Conservation (phyloP, 2,797 vertebrate species). For the Labroides dimidiatus region DNA sequence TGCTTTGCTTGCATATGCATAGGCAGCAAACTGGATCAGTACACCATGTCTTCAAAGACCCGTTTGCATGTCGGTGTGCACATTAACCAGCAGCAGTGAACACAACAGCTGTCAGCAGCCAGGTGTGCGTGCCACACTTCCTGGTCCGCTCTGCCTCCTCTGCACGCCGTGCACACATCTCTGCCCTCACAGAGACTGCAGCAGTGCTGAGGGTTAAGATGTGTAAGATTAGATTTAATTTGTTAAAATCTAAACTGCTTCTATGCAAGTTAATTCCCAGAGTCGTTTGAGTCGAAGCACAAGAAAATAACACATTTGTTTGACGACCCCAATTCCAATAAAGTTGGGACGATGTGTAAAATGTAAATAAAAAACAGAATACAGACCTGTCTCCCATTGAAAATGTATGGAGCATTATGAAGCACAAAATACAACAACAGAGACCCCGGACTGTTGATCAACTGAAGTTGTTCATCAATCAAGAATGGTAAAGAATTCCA, state of each 20-base stretch:
- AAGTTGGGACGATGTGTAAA: too few relatives aligned
- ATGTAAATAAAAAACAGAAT: too few relatives aligned
- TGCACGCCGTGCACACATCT: neutral
- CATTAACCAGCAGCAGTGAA: slow-evolving; percentile 1
- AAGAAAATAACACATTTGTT: too few relatives aligned
- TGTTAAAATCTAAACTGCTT: neutral
- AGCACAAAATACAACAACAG: too few relatives aligned
- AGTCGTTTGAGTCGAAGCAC: too few relatives aligned
- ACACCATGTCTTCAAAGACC: slow-evolving; percentile 23
- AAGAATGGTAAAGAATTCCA: too few relatives aligned
- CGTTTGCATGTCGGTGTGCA: neutral
- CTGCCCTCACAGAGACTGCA: neutral
- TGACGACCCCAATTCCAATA: too few relatives aligned
- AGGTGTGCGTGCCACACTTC: neutral
- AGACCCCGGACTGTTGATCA: too few relatives aligned
- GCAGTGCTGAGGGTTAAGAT: neutral
- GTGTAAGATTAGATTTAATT: neutral
- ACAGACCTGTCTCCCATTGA: too few relatives aligned
- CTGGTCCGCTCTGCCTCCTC: neutral
- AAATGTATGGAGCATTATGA: too few relatives aligned
- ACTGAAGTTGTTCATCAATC: too few relatives aligned
- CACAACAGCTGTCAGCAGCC: slow-evolving; percentile 8
- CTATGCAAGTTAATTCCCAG: neutral
- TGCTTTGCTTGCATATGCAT: slow-evolving; percentile 44
- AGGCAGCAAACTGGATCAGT: slow-evolving; percentile 31